phyloP scores from a whole-genome alignment of 2,888 invertebrate genomes.

The Cephus rjabovi region DNA sequence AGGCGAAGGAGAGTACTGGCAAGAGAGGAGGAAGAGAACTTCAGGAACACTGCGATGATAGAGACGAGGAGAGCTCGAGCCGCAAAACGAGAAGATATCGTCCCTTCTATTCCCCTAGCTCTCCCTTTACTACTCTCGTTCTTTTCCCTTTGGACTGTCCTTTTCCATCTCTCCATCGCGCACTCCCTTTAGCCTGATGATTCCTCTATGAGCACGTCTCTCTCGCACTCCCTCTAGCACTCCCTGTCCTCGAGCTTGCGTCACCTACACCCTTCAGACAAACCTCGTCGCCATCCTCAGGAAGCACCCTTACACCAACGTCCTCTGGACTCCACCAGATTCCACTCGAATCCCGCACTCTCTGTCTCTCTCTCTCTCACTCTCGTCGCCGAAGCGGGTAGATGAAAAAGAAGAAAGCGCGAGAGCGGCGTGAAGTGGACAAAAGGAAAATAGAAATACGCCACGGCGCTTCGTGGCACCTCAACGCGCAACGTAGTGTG shows the following conservation, averaged over 20 bases:
- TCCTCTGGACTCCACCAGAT: slow-evolving; percentile 41
- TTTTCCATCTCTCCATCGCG: slow-evolving; percentile 7
- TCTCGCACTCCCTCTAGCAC: slow-evolving; percentile 14
- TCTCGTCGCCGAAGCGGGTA: slow-evolving; percentile 13
- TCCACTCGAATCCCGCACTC: slow-evolving; percentile 42
- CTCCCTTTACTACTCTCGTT: not conserved
- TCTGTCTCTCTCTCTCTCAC: slow-evolving; percentile 24
- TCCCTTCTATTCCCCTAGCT: slow-evolving; percentile 30
- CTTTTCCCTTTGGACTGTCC: slow-evolving; percentile 4
- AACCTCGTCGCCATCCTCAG: slow-evolving; percentile 26
- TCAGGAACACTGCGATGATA: slow-evolving; percentile 47
- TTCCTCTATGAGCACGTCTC: slow-evolving; percentile 22
- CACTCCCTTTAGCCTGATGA: slow-evolving; percentile 11
- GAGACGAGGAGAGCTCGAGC: slow-evolving; percentile 54
- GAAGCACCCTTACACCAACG: slow-evolving; percentile 12
- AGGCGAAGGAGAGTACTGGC: slow-evolving; percentile 37
- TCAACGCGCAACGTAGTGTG: not conserved
- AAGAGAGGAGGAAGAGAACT: slow-evolving; percentile 30
- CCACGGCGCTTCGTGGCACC: slow-evolving; percentile 9
- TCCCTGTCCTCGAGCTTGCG: slow-evolving; percentile 18
- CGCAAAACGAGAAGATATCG: slow-evolving; percentile 54
- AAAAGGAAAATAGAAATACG: slow-evolving; percentile 55
- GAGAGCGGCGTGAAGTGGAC: slow-evolving; percentile 46
- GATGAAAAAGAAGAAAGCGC: not conserved
- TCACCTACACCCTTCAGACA: slow-evolving; percentile 43